Base-by-base conservation (phyloP, 2,888 invertebrate species). In the Diaperis boleti region DNA sequence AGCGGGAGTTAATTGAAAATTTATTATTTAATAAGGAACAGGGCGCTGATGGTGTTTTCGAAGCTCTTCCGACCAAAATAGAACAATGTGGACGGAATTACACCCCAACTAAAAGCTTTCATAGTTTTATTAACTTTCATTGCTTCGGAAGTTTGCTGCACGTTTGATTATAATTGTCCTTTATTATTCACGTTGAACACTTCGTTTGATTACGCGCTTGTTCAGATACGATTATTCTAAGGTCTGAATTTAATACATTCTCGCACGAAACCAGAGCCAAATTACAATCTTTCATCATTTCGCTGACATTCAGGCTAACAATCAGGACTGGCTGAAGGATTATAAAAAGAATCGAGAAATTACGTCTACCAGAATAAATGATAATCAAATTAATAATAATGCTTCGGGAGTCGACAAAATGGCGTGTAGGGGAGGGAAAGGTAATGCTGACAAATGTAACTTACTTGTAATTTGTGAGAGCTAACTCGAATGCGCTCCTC, bases 11-110 rank as follows among this genome's bases (percentile, higher is more conserved):
- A 65, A 69, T 69, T 67, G 67, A 62, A 67, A 65, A 67, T 69
- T 69, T 69, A 67, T 65, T 67, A 69, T 67, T 69, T 65, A 69
- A 65, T 65, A 68, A 65, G 65, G 49, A 56, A 60, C 65, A 33
- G 47, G 49, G 59, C 47, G 31, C 37, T 47, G 64, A 62, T 64
- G 59, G 57, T 65, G 59, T 62, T 62, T 66, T 47, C 59, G 26
- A 62, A 62, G 56, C 39, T 62, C 64, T 65, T 66, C 56, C 65
- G 60, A 62, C 45, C 65, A 50, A 65, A 60, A 44, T 65, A 52
- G 62, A 60, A 67, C 67, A 67, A 65, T 67, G 60, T 66, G 63
- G 37, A 52, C 44, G 44, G 57, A 61, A 65, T 67, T 59, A 65
- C 64, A 49, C 65, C 65, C 59, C 59, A 47, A 33, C 57, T 54